Conservation (phyloP, 2,797 vertebrate species). For the Malurus splendens region DNA sequence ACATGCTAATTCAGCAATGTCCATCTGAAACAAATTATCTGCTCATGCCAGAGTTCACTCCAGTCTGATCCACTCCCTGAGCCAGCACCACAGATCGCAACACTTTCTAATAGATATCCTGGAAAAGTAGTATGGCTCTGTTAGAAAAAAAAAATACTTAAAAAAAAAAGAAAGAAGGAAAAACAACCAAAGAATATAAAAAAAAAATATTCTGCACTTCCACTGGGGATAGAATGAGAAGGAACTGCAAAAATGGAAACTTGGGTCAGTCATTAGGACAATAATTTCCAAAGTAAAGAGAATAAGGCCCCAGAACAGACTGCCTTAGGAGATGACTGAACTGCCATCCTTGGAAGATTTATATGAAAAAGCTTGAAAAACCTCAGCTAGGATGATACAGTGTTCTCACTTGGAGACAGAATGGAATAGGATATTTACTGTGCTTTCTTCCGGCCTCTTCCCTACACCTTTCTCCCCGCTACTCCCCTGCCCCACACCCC, state of each 20-base stretch:
- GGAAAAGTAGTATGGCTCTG: neutral
- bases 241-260: neutral
- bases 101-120: neutral
- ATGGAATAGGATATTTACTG: neutral
- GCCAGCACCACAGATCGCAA: neutral
- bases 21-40: neutral
- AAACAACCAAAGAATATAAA: neutral
- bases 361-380: neutral
- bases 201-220: neutral
- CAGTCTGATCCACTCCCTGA: neutral
- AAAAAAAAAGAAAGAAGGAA: too few species aligned
- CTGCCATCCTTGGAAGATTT: neutral
- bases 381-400: neutral
- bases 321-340: neutral
- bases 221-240: neutral
- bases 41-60: neutral
- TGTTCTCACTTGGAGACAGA: neutral
- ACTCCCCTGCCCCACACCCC: rapidly evolving
- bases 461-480: rapidly evolving
- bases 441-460: neutral
- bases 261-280: neutral
- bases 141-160: neutral
- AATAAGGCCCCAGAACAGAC: neutral
- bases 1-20: neutral
- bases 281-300: neutral